A percentile compares a stretch with the other conserved stretches of the same genome.
These are phyloP conservation scores for Gobius niger DNA, from an alignment of 2,113 vertebrate species.

Conservation along the genomic window DNA sequence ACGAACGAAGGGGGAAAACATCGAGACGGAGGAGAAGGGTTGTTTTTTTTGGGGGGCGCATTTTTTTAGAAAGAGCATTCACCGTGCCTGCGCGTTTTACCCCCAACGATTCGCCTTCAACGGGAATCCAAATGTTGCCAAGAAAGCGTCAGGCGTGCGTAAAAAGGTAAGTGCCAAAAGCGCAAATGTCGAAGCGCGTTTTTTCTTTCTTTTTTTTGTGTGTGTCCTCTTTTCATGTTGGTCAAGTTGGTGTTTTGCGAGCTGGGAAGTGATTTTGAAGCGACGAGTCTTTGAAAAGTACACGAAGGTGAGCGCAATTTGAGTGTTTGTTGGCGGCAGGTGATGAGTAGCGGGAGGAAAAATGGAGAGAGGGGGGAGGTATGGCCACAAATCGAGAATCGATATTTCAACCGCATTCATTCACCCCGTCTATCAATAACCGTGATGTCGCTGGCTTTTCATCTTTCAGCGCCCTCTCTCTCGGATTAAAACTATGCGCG, in stretches of 20 bases:
- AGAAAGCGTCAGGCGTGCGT: background rate
- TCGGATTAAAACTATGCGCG: constrained; percentile 11
- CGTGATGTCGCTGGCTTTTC: constrained; percentile 41
- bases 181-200: background rate
- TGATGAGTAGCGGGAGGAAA: constrained; percentile 23
- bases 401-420: constrained; percentile 75
- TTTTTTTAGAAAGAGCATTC: background rate
- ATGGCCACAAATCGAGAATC: constrained; percentile 71
- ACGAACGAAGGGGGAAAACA: constrained; percentile 14
- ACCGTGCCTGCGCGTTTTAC: background rate
- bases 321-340: constrained; percentile 24
- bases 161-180: background rate
- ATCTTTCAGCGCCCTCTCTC: constrained; percentile 4
- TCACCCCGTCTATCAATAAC: constrained; percentile 67
- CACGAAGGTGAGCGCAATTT: constrained; percentile 4
- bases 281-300: background rate
- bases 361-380: constrained; percentile 46
- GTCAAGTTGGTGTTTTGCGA: background rate
- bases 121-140: constrained; percentile 5
- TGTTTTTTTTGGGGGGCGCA: background rate
- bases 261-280: background rate
- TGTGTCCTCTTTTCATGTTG: background rate
- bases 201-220: background rate
- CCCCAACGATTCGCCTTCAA: background rate
- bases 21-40: constrained; percentile 12